Conservation (phyloP, 2,113 vertebrate genomes). For the Equus przewalskii region DNA sequence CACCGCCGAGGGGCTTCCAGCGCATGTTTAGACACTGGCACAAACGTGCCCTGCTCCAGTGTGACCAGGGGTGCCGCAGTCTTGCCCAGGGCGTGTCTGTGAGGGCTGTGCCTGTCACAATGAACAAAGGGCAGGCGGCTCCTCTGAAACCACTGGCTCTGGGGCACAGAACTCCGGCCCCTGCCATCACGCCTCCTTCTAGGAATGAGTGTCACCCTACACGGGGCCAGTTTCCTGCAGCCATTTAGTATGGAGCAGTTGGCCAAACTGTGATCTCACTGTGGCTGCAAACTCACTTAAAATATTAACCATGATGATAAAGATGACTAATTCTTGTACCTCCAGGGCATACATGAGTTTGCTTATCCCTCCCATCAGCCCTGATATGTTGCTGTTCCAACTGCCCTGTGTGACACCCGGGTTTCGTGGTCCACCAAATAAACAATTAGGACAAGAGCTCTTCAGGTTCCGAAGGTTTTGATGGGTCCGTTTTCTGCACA, state of each 20-base stretch:
- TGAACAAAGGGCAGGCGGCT: neutral
- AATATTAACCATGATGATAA: neutral
- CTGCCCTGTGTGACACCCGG: neutral
- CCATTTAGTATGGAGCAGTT: neutral
- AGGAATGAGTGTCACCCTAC: neutral
- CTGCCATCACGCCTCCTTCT: neutral
- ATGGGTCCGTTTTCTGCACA: neutral
- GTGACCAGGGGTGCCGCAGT: neutral
- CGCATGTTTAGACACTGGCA: neutral
- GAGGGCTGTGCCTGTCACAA: neutral
- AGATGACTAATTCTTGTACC: neutral
- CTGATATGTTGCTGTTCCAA: neutral
- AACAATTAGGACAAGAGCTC: neutral
- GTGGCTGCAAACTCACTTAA: conserved; percentile 44
- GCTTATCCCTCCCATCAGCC: neutral
- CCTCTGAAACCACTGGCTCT: neutral
- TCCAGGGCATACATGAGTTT: neutral
- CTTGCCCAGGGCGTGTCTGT: neutral
- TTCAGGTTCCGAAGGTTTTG: neutral
- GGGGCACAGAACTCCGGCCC: neutral
- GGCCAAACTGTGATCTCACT: neutral
- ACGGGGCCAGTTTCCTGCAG: neutral
- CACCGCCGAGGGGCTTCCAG: neutral
- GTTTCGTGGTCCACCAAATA: neutral
- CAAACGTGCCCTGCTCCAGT: neutral